Conservation (phyloP, 2,797 vertebrate genomes). For the Danio kyathit region DNA sequence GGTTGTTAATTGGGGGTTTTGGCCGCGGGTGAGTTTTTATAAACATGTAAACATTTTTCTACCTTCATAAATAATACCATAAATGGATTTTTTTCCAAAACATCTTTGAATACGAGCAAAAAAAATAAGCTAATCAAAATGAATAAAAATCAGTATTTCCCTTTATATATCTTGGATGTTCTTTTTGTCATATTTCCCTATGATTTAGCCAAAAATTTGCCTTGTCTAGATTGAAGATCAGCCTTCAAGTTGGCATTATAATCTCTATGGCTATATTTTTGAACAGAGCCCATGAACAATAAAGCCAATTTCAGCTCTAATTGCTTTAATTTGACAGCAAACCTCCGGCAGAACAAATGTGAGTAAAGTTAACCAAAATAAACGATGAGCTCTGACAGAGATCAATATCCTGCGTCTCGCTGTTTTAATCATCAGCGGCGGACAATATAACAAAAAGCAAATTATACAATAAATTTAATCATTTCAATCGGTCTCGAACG, state of each 20-base stretch:
- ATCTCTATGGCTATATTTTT: not conserved
- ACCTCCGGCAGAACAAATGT: not conserved
- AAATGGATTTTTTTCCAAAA: not conserved
- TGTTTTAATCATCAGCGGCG: slow-evolving; percentile 13
- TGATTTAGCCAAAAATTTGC: too few relatives aligned
- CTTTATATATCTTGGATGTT: too few relatives aligned
- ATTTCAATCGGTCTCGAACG: slow-evolving; percentile 1
- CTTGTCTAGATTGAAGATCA: too few relatives aligned
- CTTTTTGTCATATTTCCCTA: too few relatives aligned
- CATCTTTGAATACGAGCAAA: not conserved
- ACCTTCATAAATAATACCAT: not conserved
- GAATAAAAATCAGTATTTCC: too few relatives aligned
- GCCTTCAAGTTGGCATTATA: not conserved
- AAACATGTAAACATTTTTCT: slow-evolving; percentile 47
- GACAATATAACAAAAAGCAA: too few relatives aligned
- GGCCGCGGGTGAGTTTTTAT: slow-evolving; percentile 59
- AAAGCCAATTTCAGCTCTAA: too few relatives aligned
- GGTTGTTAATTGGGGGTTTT: slow-evolving; percentile 68
- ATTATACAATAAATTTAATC: slow-evolving; percentile 28
- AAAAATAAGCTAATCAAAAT: too few relatives aligned
- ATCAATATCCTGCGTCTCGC: not conserved
- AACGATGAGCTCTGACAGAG: not conserved
- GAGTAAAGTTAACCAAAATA: not conserved
- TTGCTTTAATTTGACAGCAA: not conserved
- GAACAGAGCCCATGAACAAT: not conserved